Base-by-base conservation (phyloP, 2,888 invertebrate genomes). In the Mesorhabditis sp. region DNA sequence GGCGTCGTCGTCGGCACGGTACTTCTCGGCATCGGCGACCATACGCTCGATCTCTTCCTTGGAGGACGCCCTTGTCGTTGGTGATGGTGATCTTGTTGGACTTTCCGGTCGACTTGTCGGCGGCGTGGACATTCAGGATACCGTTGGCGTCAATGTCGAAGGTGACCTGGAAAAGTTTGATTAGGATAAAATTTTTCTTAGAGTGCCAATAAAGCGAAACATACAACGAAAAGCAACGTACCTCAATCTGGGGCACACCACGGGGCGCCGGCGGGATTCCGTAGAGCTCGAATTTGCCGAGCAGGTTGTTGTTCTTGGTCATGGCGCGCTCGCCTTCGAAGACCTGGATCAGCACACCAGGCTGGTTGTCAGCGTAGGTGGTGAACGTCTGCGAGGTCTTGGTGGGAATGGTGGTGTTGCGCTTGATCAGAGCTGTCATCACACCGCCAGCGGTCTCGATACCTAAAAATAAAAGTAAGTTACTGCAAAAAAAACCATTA, bases 381-480 rank as follows among this genome's bases (percentile, higher is more conserved):
- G 83, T 83, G 79, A 28, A 28, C 28, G 28, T 28, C 28, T 28
- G 28, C 28, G 28, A 28, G 83, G 82, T 28, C 28, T 28, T 28
- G 28, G 28, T 28, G 28, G 28, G 28, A 28, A 28, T 28, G 28
- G 2, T 28, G 68, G 84, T 84, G 82, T 84, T 97, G 72, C 96
- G 91, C 89, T 95, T 94, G 88, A 98, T 96, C 70, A 98, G 90
- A 0, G 93, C 91, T 69, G 95, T 96, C 96, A 97, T 97, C 45
- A 93, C 93, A 76, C 93, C 28, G 28, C 28, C 28, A 28, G 28
- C 28, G 28, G 28, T 28, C 28, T 28, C 28, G 28, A 28, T 28
- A 28, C 28, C 28, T 28, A 28, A 28, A n/a, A n/a, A n/a, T n/a
- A n/a, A n/a, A n/a, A n/a, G n/a, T n/a, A n/a, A n/a, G n/a, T n/a